Conservation (phyloP, 2,797 vertebrate genomes). For the Eleutherodactylus coqui region DNA sequence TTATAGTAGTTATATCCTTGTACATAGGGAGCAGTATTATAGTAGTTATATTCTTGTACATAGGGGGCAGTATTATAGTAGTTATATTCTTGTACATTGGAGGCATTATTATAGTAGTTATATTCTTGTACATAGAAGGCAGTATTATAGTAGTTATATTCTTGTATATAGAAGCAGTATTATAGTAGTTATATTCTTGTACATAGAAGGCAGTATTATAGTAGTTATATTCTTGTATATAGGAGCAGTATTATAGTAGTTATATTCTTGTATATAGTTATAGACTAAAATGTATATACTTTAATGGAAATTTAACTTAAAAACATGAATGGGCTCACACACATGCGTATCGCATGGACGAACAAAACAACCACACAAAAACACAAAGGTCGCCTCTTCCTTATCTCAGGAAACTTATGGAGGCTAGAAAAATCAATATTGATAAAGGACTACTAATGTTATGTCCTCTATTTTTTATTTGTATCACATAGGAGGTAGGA, state of each 20-base stretch:
- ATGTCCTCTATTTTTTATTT: too few species aligned
- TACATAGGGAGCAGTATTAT: background rate
- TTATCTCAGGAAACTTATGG: too few species aligned
- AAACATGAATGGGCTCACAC: too few species aligned
- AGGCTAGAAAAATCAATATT: too few species aligned
- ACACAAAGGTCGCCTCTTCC: too few species aligned
- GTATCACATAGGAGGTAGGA: too few species aligned
- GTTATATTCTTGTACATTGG: constrained; percentile 7
- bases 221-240: background rate
- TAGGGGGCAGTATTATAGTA: background rate
- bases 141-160: constrained; percentile 8
- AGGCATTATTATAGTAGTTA: background rate
- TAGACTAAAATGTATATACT: background rate
- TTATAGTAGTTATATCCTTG: constrained; percentile 12
- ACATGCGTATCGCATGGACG: too few species aligned
- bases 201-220: background rate
- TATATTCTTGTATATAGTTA: constrained; percentile 2
- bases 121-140: background rate
- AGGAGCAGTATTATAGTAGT: background rate
- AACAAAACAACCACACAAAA: too few species aligned
- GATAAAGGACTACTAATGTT: too few species aligned
- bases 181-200: constrained; percentile 8
- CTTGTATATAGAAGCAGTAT: background rate
- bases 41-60: constrained; percentile 4
- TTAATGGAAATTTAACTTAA: too few species aligned